Conservation (phyloP, 2,797 vertebrate species). For the Pogoniulus pusillus region DNA sequence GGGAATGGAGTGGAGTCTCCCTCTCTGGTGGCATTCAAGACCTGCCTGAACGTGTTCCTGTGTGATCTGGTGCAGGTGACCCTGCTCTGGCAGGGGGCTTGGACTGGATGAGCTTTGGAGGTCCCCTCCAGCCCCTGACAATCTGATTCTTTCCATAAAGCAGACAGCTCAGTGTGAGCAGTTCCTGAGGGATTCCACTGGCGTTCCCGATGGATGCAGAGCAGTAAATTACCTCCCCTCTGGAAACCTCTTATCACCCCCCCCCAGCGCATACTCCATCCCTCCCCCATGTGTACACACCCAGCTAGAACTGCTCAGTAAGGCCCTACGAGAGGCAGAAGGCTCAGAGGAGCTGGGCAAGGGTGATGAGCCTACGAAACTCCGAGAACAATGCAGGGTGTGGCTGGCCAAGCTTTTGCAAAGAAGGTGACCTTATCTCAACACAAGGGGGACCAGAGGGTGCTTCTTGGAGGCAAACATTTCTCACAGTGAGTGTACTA, state of each 20-base stretch:
- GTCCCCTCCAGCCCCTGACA: no score
- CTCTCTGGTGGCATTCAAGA: no score
- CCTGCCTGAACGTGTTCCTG: no score
- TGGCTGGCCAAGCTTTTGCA: not conserved
- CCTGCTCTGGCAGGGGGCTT: no score
- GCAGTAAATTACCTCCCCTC: not conserved
- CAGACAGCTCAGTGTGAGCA: not conserved
- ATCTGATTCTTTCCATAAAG: no score
- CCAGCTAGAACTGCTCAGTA: not conserved
- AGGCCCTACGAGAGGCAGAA: not conserved
- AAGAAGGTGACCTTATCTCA: not conserved
- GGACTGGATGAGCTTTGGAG: no score
- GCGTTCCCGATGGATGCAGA: not conserved
- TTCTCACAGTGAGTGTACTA: no score
- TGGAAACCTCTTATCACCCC: not conserved
- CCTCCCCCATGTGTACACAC: fast-evolving
- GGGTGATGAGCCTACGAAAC: fast-evolving
- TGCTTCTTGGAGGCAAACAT: no score
- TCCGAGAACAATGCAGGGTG: not conserved
- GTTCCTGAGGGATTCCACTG: not conserved
- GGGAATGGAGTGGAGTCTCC: no score
- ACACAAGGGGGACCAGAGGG: not conserved
- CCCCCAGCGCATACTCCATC: not conserved
- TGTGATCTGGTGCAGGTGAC: no score
- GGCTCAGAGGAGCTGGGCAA: not conserved